phyloP scores from a whole-genome alignment of 2,113 vertebrate species.

The Pampusana beccarii region DNA sequence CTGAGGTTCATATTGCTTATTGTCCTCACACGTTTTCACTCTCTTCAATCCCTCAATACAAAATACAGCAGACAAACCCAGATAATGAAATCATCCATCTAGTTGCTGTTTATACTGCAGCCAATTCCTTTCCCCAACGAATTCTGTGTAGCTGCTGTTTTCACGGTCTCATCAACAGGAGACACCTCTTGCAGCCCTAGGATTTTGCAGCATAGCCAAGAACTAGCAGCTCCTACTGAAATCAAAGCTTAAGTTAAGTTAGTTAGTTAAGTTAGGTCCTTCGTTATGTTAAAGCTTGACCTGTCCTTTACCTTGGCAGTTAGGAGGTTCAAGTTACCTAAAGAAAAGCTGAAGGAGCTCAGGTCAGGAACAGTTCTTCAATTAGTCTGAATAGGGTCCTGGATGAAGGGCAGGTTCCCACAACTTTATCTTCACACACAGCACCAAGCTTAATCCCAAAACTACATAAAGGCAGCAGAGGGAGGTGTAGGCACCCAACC shows the following conservation, averaged over 20 bases:
- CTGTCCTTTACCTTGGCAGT: not conserved
- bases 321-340: not conserved
- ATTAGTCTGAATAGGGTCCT: not conserved
- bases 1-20: not conserved
- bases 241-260: too few relatives aligned
- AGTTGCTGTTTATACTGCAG: not conserved
- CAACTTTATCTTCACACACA: not conserved
- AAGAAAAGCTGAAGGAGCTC: not conserved
- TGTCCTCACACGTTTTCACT: not conserved
- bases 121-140: not conserved
- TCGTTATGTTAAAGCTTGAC: not conserved
- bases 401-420: constrained; percentile 31
- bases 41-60: not conserved
- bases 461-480: constrained; percentile 49
- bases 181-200: not conserved
- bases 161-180: not conserved
- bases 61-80: not conserved
- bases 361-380: not conserved
- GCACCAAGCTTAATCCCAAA: not conserved
- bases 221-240: not conserved
- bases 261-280: too few relatives aligned
- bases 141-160: not conserved
- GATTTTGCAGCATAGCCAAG: not conserved
- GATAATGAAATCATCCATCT: not conserved
- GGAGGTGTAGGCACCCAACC: not conserved